phyloP scores from a whole-genome alignment of 53 echinoderm and acorn worm genomes.

The Actinopyga echinites region DNA sequence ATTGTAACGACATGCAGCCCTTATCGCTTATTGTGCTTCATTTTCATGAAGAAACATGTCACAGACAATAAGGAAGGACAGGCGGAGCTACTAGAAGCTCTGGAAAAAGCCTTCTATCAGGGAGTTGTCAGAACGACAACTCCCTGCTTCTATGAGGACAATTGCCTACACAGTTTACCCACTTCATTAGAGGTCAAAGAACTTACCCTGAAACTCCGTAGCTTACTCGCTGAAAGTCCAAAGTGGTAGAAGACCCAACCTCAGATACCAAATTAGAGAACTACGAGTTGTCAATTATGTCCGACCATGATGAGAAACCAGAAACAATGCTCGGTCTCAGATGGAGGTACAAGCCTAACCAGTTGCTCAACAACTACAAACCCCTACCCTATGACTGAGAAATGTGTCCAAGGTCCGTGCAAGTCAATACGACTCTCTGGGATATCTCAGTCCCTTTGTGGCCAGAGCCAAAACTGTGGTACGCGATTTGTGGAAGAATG shows the following conservation, averaged over 20 bases:
- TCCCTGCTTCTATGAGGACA: conserved; percentile 54
- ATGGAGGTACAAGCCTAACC: conserved; percentile 27
- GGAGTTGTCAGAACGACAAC: too few species aligned
- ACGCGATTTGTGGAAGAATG: conserved; percentile 38
- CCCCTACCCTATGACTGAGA: background rate
- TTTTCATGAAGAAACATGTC: conserved; percentile 40
- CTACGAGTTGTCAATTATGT: conserved; percentile 15
- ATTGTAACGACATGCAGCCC: conserved; percentile 49
- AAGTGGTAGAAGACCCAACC: conserved; percentile 25
- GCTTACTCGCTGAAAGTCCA: conserved; percentile 2
- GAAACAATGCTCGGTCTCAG: conserved; percentile 44
- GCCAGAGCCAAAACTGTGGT: conserved; percentile 53
- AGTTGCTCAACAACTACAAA: conserved; percentile 25
- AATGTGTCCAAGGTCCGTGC: conserved; percentile 25
- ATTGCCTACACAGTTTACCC: conserved; percentile 37
- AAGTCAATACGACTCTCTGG: conserved; percentile 41
- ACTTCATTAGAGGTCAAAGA: background rate
- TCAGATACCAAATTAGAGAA: conserved; percentile 37
- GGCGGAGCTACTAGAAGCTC: background rate
- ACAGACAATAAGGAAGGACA: background rate
- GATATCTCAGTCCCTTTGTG: conserved; percentile 39
- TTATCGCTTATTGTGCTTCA: conserved; percentile 45
- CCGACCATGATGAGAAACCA: background rate
- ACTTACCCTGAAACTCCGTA: conserved; percentile 9
- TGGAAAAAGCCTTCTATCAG: conserved; percentile 18